Evolutionary conservation across 2,113 vertebrate genomes (phyloP).

Genomic region (Gadus chalcogrammus): DNA sequence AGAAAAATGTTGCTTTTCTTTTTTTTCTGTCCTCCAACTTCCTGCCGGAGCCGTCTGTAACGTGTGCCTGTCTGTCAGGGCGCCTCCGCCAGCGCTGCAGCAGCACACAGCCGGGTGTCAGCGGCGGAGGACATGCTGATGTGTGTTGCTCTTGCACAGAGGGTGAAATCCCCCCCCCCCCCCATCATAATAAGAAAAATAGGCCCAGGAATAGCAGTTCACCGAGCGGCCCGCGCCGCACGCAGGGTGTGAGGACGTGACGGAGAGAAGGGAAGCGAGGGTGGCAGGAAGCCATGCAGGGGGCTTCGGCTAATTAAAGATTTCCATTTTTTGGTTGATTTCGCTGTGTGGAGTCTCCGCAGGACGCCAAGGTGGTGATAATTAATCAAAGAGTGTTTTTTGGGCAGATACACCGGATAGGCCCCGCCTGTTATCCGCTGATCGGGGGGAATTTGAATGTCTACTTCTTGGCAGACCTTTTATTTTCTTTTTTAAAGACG

Average conservation of each 20-base stretch:
- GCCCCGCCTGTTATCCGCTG: conserved; percentile 28
- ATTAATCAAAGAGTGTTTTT: conserved; percentile 53
- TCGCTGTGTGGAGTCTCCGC: conserved; percentile 44
- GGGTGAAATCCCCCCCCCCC: conserved; percentile 37
- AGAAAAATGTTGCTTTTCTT: no score
- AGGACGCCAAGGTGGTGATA: conserved; percentile 46
- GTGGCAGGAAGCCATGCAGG: conserved; percentile 26
- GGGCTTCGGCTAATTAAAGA: conserved; percentile 53
- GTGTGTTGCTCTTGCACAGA: conserved; percentile 28
- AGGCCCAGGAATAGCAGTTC: conserved; percentile 35
- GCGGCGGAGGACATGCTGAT: conserved; percentile 17
- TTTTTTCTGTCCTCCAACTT: not conserved
- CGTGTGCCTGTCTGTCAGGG: no score
- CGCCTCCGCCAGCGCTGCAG: not conserved
- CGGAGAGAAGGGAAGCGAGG: conserved; percentile 4
- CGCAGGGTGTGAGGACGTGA: conserved; percentile 56
- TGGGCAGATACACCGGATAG: conserved; percentile 45
- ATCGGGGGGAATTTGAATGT: conserved; percentile 35
- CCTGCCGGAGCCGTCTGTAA: not conserved
- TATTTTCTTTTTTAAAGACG: conserved; percentile 3
- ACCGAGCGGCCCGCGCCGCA: conserved; percentile 33
- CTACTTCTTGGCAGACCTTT: conserved; percentile 25
- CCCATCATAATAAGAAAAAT: conserved; percentile 22
- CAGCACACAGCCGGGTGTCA: conserved; percentile 20
- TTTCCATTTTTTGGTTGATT: conserved; percentile 53